These are phyloP conservation scores for Drosophila bocqueti DNA, from an alignment of 1,140 invertebrate genomes.

Conservation along the genomic window DNA sequence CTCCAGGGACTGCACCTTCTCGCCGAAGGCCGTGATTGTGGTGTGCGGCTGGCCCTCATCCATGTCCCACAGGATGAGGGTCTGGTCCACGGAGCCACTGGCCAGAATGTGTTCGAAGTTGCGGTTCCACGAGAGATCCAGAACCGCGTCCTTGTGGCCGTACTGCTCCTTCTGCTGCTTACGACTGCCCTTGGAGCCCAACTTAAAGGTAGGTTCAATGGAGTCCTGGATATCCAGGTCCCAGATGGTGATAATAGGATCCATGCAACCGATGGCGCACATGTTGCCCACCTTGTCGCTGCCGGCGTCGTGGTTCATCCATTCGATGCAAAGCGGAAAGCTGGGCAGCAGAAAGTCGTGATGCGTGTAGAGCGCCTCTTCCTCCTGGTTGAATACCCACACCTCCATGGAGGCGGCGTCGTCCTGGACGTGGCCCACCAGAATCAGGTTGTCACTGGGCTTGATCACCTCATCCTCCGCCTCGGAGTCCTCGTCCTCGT, in stretches of 20 bases:
- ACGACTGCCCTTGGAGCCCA: constrained; percentile 92
- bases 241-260: constrained; percentile 96
- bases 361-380: constrained; percentile 95
- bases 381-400: constrained; percentile 96
- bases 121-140: constrained; percentile 96
- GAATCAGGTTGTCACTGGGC: constrained; percentile 95
- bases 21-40: constrained; percentile 90
- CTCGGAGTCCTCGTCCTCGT: constrained; percentile 90
- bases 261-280: constrained; percentile 96
- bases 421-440: constrained; percentile 94
- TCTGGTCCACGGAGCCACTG: constrained; percentile 95
- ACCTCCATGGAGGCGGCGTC: constrained; percentile 95
- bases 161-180: constrained; percentile 88
- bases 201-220: constrained; percentile 93
- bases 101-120: constrained; percentile 93
- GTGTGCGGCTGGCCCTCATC: constrained; percentile 90
- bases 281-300: constrained; percentile 90
- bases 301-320: constrained; percentile 93
- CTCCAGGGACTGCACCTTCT: constrained; percentile 94
- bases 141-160: constrained; percentile 96
- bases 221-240: constrained; percentile 97
- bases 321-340: constrained; percentile 96
- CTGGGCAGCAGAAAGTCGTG: constrained; percentile 95
- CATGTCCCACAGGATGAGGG: constrained; percentile 97
- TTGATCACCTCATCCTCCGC: constrained; percentile 96